These are phyloP conservation scores for Ephestia elutella DNA, from an alignment of 1,140 invertebrate genomes.

Conservation along the genomic window DNA sequence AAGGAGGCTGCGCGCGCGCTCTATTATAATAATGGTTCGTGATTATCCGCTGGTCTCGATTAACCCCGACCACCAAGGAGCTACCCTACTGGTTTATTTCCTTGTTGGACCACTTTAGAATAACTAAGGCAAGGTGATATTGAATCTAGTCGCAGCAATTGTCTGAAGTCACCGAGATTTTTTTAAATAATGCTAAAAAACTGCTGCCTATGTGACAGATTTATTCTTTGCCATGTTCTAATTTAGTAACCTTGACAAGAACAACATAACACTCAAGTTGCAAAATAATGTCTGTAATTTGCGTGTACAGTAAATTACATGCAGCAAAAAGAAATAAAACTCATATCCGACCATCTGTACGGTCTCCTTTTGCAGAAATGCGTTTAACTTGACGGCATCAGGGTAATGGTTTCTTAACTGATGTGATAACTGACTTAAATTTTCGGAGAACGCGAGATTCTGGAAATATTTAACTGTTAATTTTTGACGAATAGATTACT, in stretches of 20 bases:
- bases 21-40: conserved; percentile 36
- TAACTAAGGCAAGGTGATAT: not conserved
- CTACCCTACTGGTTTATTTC: conserved; percentile 19
- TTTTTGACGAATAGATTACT: too few relatives aligned
- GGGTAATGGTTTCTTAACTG: not conserved
- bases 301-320: not conserved
- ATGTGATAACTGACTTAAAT: too few relatives aligned
- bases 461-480: too few relatives aligned
- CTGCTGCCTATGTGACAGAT: not conserved
- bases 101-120: conserved; percentile 15
- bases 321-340: not conserved
- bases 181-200: too few relatives aligned
- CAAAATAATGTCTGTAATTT: not conserved
- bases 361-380: not conserved
- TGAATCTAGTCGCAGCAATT: conserved; percentile 1
- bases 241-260: not conserved
- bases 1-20: conserved; percentile 8
- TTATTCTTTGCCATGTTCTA: not conserved
- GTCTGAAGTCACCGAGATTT: not conserved
- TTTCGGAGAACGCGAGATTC: too few relatives aligned
- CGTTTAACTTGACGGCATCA: not conserved
- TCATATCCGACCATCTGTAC: not conserved
- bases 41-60: conserved; percentile 38
- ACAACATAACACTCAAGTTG: not conserved
- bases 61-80: conserved; percentile 29